Evolutionary conservation across 1,140 invertebrate genomes (phyloP), one percentile per base, ranked within the genome.

Genomic region (Tenebrio molitor): DNA sequence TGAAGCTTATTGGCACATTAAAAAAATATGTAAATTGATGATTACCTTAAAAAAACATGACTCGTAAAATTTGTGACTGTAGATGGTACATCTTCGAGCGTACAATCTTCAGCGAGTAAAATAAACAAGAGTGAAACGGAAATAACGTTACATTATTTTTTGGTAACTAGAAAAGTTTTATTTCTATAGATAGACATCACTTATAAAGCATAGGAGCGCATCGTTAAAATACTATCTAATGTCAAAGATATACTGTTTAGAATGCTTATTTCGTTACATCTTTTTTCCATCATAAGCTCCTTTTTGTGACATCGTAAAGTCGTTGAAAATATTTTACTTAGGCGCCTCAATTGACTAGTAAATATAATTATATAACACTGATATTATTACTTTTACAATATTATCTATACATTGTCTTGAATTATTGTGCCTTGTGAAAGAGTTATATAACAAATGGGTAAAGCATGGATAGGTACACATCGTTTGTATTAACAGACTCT

Each of bases 261-360:
- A 58, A 58, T 58, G 50, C 50, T 29, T 58, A 19, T 25, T 58
- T 58, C 50, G 50, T 58, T 58, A 58, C n/a, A 29, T 3, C 23
- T 16, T 21, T 53, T 65, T 41, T 12, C 63, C 29, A 2, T 25
- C 29, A 39, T 21, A 66, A 42, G 36, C 23, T 39, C 33, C 16
- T 65, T 53, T 25, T 33, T 33, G 42, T 44, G 42, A 68, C 39
- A 68, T 68, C 42, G n/a, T 71, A n/a, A 66, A 34, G 33, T 71
- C 71, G 67, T 76, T 76, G 72, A 76, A 74, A 71, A 74, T 72
- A 74, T 74, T 65, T 72, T 71, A 69, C 58, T 73, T 73, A 76
- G 72, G 72, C 73, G 78, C 76, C 74, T 76, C 72, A 80, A 80
- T 80, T 80, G 79, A 80, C 79, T 80, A 80, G 79, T 80, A 80